phyloP scores from a whole-genome alignment of 2,113 vertebrate species.

The Dolichallabes microphthalmus region DNA sequence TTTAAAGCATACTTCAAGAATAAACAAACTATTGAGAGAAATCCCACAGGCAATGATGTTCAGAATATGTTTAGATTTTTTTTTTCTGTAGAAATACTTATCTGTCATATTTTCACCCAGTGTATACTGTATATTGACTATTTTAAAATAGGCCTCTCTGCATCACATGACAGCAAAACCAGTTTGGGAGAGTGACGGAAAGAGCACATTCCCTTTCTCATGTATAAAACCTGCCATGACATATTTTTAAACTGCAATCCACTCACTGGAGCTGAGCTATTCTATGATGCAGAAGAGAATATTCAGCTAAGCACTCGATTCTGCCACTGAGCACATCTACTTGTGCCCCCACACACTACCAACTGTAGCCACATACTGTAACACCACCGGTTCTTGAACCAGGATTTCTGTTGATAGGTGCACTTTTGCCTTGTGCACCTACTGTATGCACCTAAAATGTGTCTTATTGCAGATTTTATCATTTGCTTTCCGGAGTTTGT shows the following conservation, averaged over 20 bases:
- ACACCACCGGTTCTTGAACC: conserved; percentile 15
- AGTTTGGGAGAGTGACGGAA: neutral
- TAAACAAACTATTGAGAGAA: conserved; percentile 11
- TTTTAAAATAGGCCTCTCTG: conserved; percentile 6
- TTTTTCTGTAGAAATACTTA: neutral
- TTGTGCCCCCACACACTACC: neutral
- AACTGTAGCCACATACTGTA: neutral
- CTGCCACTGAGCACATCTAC: neutral
- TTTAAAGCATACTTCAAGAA: neutral
- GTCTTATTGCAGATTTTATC: too few relatives aligned
- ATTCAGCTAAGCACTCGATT: conserved; percentile 23
- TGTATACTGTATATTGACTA: neutral
- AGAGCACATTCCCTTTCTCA: neutral
- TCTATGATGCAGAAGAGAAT: conserved; percentile 13
- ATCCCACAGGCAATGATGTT: neutral
- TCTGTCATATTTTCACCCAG: neutral
- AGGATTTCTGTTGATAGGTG: conserved; percentile 7
- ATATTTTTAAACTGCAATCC: conserved; percentile 20
- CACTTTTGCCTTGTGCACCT: neutral
- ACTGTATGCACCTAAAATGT: too few relatives aligned
- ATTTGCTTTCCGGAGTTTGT: neutral
- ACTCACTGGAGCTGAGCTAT: conserved; percentile 6
- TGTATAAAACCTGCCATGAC: conserved; percentile 16
- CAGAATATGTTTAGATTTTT: neutral
- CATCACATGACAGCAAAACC: neutral